Conservation (phyloP, 2,888 invertebrate species). For the Lycaena phlaeas region DNA sequence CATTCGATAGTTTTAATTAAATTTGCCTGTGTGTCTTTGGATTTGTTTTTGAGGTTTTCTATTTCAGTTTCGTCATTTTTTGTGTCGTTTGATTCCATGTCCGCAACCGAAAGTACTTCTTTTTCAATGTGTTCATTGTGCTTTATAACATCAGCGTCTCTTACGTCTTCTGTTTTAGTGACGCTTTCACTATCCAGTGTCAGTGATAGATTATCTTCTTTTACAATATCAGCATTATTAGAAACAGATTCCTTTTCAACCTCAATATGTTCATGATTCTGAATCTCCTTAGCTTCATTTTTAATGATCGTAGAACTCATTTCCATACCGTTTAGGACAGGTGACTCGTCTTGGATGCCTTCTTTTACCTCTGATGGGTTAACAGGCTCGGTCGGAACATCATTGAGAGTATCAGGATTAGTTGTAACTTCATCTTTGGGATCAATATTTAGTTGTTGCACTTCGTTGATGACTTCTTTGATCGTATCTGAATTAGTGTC, state of each 20-base stretch:
- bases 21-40: constrained; percentile 25
- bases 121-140: neutral
- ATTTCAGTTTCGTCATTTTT: constrained; percentile 23
- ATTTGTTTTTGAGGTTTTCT: constrained; percentile 32
- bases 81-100: constrained; percentile 20
- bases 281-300: no score
- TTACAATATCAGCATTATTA: neutral
- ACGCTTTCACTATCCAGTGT: neutral
- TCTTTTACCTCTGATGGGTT: constrained; percentile 1
- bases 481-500: constrained; percentile 29
- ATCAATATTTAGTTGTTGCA: constrained; percentile 20
- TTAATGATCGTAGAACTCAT: neutral
- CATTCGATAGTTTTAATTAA: constrained; percentile 17
- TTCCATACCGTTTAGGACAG: neutral
- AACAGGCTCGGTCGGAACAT: neutral
- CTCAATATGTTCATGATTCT: neutral
- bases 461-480: constrained; percentile 23
- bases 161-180: neutral
- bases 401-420: neutral
- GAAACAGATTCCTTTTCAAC: neutral
- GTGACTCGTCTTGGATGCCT: neutral
- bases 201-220: neutral
- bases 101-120: neutral
- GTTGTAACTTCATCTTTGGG: constrained; percentile 10
- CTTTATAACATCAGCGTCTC: neutral